phyloP scores from a whole-genome alignment of 2,888 invertebrate species.

The Malachius bipustulatus region DNA sequence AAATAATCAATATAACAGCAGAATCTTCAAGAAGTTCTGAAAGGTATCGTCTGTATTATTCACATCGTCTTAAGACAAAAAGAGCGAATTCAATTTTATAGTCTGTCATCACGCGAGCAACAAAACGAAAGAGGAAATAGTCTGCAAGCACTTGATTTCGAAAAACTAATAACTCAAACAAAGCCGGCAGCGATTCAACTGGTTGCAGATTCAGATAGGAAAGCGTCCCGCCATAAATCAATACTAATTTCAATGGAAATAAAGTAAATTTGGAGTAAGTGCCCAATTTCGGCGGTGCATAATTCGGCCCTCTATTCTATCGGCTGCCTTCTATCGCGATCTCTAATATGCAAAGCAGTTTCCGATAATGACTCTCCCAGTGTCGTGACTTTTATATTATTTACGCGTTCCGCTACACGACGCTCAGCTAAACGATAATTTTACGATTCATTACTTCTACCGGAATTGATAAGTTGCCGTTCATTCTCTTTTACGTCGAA shows the following conservation, averaged over 20 bases:
- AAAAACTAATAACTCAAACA: slow-evolving; percentile 18
- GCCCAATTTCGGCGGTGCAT: slow-evolving; percentile 30
- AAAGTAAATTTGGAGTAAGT: slow-evolving; percentile 27
- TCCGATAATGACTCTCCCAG: slow-evolving; percentile 34
- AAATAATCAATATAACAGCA: no score
- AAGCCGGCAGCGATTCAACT: slow-evolving; percentile 22
- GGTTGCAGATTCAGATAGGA: slow-evolving; percentile 26
- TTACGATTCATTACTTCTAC: slow-evolving; percentile 37
- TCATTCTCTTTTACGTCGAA: no score
- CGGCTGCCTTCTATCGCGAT: slow-evolving; percentile 33
- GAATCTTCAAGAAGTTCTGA: no score
- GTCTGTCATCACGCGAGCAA: no score
- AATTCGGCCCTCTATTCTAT: slow-evolving; percentile 28
- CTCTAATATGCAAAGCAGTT: slow-evolving; percentile 39
- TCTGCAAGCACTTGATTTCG: no score
- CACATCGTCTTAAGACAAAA: no score
- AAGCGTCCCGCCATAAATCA: slow-evolving; percentile 28
- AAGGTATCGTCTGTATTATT: no score
- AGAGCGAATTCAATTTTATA: no score
- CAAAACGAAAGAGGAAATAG: no score
- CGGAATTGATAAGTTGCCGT: slow-evolving; percentile 35
- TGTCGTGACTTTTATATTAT: slow-evolving; percentile 36
- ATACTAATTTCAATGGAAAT: slow-evolving; percentile 31
- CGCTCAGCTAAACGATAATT: slow-evolving; percentile 34
- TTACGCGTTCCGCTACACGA: slow-evolving; percentile 32